These are phyloP conservation scores for Tricholauxania praeusta DNA, from an alignment of 2,888 invertebrate genomes.

Conservation along the genomic window DNA sequence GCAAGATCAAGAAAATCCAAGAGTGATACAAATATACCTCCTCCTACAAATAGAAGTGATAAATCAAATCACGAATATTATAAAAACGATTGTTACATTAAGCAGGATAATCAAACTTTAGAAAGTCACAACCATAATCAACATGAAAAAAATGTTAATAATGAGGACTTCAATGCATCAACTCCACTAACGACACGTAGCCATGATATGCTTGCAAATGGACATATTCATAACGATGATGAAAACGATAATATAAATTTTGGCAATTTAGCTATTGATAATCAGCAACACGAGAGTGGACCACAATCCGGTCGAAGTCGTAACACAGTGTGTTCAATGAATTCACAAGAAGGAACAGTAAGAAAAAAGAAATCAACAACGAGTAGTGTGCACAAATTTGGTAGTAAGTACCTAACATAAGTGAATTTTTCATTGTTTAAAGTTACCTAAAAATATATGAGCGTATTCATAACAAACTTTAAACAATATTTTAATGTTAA, in stretches of 20 bases:
- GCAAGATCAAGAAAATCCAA: conserved; percentile 28
- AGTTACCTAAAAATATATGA: too few species aligned
- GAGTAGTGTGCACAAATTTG: conserved; percentile 55
- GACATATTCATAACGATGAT: conserved; percentile 24
- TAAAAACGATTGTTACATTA: neutral
- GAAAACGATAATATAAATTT: conserved; percentile 33
- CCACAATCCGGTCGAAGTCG: conserved; percentile 57
- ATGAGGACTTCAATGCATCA: conserved; percentile 9
- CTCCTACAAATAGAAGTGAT: neutral
- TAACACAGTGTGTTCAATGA: conserved; percentile 50
- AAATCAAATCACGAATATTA: conserved; percentile 1
- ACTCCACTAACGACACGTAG: conserved; percentile 30
- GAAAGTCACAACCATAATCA: conserved; percentile 2
- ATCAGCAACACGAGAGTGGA: conserved; percentile 31
- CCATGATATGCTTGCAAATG: conserved; percentile 26
- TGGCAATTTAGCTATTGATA: conserved; percentile 34
- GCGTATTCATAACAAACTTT: too few species aligned
- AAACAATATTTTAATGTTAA: too few species aligned
- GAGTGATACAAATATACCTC: conserved; percentile 19
- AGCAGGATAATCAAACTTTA: neutral
- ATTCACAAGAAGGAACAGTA: conserved; percentile 21
- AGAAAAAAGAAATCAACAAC: conserved; percentile 49
- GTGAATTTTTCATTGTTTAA: neutral
- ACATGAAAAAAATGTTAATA: conserved; percentile 16
- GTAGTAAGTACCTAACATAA: conserved; percentile 52